Conservation (phyloP, 2,113 vertebrate species). For the Pluvialis apricaria region DNA sequence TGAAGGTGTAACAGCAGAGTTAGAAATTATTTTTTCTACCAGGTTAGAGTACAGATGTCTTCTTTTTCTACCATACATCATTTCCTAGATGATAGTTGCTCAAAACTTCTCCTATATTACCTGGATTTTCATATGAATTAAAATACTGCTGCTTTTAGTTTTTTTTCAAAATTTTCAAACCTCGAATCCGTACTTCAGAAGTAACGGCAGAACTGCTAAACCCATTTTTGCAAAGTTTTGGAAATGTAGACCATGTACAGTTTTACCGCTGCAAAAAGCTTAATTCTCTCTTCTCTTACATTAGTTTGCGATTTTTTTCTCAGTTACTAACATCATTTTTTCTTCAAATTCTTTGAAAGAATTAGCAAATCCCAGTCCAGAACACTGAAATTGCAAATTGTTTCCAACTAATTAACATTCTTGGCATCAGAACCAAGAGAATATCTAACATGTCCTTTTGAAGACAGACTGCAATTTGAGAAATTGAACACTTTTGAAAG, state of each 20-base stretch:
- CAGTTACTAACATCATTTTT: background rate
- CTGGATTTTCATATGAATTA: background rate
- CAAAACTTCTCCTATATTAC: background rate
- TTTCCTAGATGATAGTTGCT: background rate
- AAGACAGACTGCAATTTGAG: background rate
- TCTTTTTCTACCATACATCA: background rate
- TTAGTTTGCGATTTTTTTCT: background rate
- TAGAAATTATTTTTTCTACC: background rate
- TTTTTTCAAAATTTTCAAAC: background rate
- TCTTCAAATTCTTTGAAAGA: background rate
- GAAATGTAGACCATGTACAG: background rate
- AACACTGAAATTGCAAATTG: background rate
- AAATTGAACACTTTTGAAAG: background rate
- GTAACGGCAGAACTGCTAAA: background rate
- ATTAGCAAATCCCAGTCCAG: background rate
- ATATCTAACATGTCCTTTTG: background rate
- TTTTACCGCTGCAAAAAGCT: background rate
- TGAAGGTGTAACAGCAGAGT: background rate
- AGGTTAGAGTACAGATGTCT: background rate
- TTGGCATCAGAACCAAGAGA: background rate
- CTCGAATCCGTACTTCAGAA: background rate
- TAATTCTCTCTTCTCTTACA: background rate
- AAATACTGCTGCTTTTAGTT: background rate
- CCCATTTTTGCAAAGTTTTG: background rate
- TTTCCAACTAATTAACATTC: background rate